Conservation (phyloP, 2,888 invertebrate genomes). For the Criorhina ranunculi region DNA sequence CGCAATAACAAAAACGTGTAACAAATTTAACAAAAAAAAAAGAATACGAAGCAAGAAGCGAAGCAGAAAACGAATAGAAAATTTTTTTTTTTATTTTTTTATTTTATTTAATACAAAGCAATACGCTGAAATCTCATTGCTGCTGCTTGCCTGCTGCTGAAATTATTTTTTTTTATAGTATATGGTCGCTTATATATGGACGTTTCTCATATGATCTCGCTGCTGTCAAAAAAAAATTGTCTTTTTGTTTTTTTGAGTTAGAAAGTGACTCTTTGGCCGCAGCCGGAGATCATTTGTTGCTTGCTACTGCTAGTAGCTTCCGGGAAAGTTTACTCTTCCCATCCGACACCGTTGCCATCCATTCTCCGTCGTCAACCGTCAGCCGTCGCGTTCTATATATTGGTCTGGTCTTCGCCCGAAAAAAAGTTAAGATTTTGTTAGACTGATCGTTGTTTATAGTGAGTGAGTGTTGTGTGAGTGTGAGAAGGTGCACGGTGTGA, state of each 20-base stretch:
- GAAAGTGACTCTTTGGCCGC: slow-evolving; percentile 52
- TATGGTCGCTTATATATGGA: slow-evolving; percentile 51
- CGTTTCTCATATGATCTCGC: slow-evolving; percentile 49
- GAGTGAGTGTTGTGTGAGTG: slow-evolving; percentile 53
- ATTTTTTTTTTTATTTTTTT: slow-evolving; percentile 34
- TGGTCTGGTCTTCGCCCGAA: slow-evolving; percentile 21
- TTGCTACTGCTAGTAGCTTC: slow-evolving; percentile 52
- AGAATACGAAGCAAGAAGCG: slow-evolving; percentile 46
- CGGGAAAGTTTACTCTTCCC: slow-evolving; percentile 58
- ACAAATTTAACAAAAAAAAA: slow-evolving; percentile 38
- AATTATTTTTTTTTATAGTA: slow-evolving; percentile 54
- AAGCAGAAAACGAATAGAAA: slow-evolving; percentile 53
- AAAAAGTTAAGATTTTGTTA: slow-evolving; percentile 21
- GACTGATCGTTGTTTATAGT: slow-evolving; percentile 39
- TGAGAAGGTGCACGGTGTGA: slow-evolving; percentile 33
- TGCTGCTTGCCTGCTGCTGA: no score
- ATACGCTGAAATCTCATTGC: slow-evolving; percentile 39
- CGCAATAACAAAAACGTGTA: slow-evolving; percentile 52
- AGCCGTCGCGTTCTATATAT: slow-evolving; percentile 1
- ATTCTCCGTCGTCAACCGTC: no score
- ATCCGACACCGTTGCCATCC: background rate
- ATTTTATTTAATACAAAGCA: slow-evolving; percentile 53
- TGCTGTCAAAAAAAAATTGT: slow-evolving; percentile 55
- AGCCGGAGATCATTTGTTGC: slow-evolving; percentile 30
- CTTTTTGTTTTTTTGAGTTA: slow-evolving; percentile 38